phyloP scores from a whole-genome alignment of 30 jellyfish, hydroid and myxozoan genomes.

The Turritopsis dohrnii region DNA sequence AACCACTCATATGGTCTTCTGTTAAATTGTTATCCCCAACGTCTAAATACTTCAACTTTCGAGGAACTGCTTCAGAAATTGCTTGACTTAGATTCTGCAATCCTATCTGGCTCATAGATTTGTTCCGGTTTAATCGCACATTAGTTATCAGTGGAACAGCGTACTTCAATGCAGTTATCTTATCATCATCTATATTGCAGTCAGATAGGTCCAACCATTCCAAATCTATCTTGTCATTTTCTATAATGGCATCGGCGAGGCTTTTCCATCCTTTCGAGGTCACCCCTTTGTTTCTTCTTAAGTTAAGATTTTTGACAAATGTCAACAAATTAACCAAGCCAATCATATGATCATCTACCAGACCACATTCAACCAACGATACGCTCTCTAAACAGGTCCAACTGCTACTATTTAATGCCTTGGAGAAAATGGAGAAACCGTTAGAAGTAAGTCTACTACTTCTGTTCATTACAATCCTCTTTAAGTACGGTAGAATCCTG shows the following conservation, averaged over 20 bases:
- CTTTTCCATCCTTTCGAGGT: not conserved
- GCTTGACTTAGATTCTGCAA: not conserved
- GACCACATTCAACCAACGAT: not conserved
- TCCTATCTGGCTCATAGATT: not conserved
- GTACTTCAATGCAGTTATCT: conserved; percentile 5
- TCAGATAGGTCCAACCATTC: not conserved
- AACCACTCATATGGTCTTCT: not conserved
- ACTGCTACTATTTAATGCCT: not conserved
- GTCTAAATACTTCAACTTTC: not conserved
- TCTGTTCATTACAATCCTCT: not conserved
- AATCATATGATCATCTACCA: not conserved
- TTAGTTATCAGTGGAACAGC: not conserved
- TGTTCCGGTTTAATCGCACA: not conserved
- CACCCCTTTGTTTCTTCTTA: not conserved
- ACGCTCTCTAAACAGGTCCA: not conserved
- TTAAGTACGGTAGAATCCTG: not conserved
- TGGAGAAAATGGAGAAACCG: not conserved
- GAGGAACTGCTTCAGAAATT: not conserved
- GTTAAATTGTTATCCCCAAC: not conserved
- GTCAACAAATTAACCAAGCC: not conserved
- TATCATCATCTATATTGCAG: not conserved
- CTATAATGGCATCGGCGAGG: not conserved
- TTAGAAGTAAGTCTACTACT: not conserved
- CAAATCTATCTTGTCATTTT: not conserved
- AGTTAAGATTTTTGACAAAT: not conserved